These are phyloP conservation scores for Luffia ferchaultella DNA, from an alignment of 2,888 invertebrate species.

Conservation along the genomic window DNA sequence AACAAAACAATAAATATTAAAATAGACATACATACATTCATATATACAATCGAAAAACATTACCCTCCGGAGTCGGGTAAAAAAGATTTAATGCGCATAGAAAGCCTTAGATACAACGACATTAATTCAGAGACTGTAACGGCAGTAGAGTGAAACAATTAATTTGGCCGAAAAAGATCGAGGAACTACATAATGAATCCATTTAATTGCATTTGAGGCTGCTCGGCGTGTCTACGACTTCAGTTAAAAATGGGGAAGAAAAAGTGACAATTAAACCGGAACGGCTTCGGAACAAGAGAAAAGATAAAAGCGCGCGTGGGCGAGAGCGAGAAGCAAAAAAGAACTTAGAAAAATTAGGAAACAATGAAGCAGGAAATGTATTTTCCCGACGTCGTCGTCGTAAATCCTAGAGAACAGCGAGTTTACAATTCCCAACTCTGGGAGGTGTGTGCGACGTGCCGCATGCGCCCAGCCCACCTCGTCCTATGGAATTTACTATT, in stretches of 20 bases:
- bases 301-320: conserved; percentile 31
- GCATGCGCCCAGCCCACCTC: too few relatives aligned
- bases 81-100: too few relatives aligned
- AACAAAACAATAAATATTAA: too few relatives aligned
- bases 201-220: conserved; percentile 15
- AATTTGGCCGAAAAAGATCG: background rate
- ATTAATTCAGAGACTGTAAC: too few relatives aligned
- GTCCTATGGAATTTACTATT: too few relatives aligned
- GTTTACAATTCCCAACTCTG: conserved; percentile 9
- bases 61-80: too few relatives aligned
- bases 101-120: too few relatives aligned
- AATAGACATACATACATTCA: too few relatives aligned
- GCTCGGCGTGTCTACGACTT: background rate
- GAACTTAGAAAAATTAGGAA: conserved; percentile 51
- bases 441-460: conserved; percentile 16
- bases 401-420: conserved; percentile 17
- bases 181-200: conserved; percentile 15
- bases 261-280: conserved; percentile 49
- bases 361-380: conserved; percentile 53
- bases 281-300: conserved; percentile 40
- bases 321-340: conserved; percentile 27
- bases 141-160: background rate
- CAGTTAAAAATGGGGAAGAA: conserved; percentile 32
- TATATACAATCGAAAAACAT: too few relatives aligned
- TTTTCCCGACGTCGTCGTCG: conserved; percentile 25